Base-by-base conservation (phyloP, 2,888 invertebrate genomes). In the Xestia ashworthii region DNA sequence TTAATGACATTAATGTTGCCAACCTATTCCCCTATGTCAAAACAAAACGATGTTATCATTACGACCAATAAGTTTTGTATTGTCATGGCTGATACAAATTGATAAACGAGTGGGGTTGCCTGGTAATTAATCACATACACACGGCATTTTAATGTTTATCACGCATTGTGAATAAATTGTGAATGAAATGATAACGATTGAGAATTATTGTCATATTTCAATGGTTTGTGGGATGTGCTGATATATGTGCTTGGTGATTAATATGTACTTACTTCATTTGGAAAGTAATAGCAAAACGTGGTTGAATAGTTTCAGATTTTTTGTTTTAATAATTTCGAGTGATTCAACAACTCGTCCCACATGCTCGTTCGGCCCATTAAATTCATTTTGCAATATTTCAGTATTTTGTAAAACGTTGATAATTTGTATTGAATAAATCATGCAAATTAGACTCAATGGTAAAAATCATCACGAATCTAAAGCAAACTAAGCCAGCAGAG, bases 31-130 rank as follows among this genome's bases (percentile, higher is more conserved):
- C 86, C 68, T 60, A 71, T 46, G 77, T 82, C 74, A 80, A 78
- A 81, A 80, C 76, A 78, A 76, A 81, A 76, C 74, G 78, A 84
- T 87, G 67, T 69, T 80, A 88, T 88, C 80, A 81, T 81, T 76
- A 80, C 75, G 58, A 65, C 72, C 80, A 86, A 88, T 89, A 88
- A 82, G 78, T 87, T 80, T 81, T 79, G 79, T 80, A 71, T 81
- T 84, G 83, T 84, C 84, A 77, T 71, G 80, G 74, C 74, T 72
- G 77, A 86, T 82, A 87, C 62, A 81, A 89, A 89, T 88, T 89
- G 83, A 88, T 88, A 80, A 81, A 87, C 75, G 84, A 84, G 67
- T 84, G 74, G 71, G 71, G 76, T 76, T 80, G 73, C 71, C 69
- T 50, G 76, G 74, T 81, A 83, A 89, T 88, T 89, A 88, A 89